Conservation (phyloP, 2,888 invertebrate species). For the Limnephilus lunatus region DNA sequence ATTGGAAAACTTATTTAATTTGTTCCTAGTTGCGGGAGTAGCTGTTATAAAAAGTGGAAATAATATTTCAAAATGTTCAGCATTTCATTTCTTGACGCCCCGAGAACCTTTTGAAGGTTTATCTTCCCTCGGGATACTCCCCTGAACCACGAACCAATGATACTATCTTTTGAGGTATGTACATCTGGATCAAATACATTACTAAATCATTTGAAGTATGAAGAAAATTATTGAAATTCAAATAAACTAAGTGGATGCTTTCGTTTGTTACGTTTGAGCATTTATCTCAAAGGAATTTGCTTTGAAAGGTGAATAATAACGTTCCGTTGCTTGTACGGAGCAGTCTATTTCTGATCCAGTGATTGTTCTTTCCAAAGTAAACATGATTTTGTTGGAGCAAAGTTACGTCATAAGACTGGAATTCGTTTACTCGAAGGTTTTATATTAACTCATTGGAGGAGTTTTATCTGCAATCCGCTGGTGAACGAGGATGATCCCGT, state of each 20-base stretch:
- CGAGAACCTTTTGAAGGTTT: not conserved
- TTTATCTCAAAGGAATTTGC: not conserved
- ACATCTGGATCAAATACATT: not conserved
- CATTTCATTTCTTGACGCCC: not conserved
- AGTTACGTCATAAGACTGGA: slow-evolving; percentile 1
- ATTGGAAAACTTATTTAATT: not conserved
- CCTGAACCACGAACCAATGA: not conserved
- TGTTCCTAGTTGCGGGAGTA: not conserved
- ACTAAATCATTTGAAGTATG: not conserved
- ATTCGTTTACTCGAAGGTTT: not conserved
- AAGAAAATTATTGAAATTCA: not conserved
- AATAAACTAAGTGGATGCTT: not conserved
- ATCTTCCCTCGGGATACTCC: not conserved
- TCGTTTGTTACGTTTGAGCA: not conserved
- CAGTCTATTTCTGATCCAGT: not conserved
- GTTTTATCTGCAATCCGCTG: not conserved
- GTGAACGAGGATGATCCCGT: not conserved
- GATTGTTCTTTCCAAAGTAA: not conserved
- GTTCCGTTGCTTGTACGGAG: not conserved
- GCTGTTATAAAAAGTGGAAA: not conserved
- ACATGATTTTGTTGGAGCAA: not conserved
- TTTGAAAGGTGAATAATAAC: not conserved
- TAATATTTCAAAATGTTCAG: not conserved
- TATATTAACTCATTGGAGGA: not conserved
- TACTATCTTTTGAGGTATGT: not conserved